phyloP scores from a whole-genome alignment of 2,797 vertebrate genomes.

The Etheostoma perlongum region DNA sequence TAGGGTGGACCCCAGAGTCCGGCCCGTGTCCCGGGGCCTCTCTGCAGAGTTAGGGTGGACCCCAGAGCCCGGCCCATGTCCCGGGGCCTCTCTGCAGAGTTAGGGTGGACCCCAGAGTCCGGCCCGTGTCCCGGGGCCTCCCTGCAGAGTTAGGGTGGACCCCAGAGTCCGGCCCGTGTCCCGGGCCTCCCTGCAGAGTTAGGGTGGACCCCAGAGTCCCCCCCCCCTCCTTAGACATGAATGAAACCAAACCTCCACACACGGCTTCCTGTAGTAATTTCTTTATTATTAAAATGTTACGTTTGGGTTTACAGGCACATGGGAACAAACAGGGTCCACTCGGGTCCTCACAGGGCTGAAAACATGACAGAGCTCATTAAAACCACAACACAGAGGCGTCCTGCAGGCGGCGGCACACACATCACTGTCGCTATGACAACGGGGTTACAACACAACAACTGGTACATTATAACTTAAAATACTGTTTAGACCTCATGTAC shows the following conservation, averaged over 20 bases:
- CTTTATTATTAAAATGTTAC: constrained; percentile 88
- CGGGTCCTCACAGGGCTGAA: constrained; percentile 68
- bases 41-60: no score
- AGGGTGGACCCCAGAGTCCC: no score
- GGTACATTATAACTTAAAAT: constrained; percentile 97
- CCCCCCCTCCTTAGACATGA: background rate
- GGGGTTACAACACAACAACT: constrained; percentile 84
- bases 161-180: no score
- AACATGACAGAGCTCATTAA: background rate
- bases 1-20: no score
- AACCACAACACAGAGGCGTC: background rate
- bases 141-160: no score
- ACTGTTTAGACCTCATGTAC: constrained; percentile 92
- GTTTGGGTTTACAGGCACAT: constrained; percentile 83
- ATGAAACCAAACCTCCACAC: constrained; percentile 7
- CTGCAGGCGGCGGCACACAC: constrained; percentile 59
- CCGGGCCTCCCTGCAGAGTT: no score
- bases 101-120: no score
- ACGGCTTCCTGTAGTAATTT: constrained; percentile 76
- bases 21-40: no score
- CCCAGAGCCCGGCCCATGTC: no score
- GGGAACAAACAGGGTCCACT: constrained; percentile 70
- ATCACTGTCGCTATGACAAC: constrained; percentile 58
- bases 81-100: no score
- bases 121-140: no score